Conservation (phyloP, 2,113 vertebrate species). For the Oreotrochilus melanogaster region DNA sequence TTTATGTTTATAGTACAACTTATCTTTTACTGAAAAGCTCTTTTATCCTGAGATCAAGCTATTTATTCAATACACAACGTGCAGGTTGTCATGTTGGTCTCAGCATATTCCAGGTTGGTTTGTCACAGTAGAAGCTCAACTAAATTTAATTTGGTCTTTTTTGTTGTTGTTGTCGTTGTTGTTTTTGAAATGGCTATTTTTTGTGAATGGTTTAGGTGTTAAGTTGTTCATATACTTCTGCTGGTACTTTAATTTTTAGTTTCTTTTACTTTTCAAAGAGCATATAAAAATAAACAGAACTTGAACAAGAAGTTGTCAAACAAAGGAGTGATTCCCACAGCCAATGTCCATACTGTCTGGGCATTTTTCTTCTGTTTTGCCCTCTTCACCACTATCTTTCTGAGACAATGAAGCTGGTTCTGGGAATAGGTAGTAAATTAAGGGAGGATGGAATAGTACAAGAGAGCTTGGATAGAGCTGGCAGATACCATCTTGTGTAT, state of each 20-base stretch:
- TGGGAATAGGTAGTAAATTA: background rate
- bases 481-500: background rate
- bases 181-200: background rate
- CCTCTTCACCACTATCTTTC: background rate
- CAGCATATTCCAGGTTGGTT: background rate
- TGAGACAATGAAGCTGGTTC: background rate
- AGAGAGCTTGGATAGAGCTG: background rate
- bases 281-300: background rate
- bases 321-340: background rate
- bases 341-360: background rate
- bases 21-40: background rate
- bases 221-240: background rate
- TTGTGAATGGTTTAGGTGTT: background rate
- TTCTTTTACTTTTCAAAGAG: background rate
- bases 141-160: background rate
- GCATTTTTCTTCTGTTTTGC: background rate
- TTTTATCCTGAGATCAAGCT: background rate
- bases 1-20: background rate
- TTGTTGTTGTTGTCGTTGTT: too few species aligned
- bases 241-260: background rate
- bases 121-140: background rate
- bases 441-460: background rate
- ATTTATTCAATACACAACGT: background rate
- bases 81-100: background rate
- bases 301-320: conserved; percentile 16